These are phyloP conservation scores for Psittacula derbiana DNA, from an alignment of 2,797 vertebrate species.

Conservation along the genomic window DNA sequence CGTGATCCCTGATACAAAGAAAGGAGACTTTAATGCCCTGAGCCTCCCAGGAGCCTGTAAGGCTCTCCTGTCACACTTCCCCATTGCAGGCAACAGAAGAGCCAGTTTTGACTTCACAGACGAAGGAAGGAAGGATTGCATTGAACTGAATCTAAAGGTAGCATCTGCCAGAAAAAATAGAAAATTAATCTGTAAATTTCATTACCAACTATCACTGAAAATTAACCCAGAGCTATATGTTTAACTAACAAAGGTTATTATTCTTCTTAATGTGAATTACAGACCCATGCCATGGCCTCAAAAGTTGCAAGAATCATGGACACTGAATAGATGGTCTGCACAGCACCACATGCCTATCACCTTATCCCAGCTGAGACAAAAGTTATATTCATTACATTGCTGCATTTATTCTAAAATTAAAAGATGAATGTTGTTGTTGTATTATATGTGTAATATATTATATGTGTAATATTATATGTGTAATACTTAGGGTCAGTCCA, in stretches of 20 bases:
- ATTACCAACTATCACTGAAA: background rate
- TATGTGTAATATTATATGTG: background rate
- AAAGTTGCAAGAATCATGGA: background rate
- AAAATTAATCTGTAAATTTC: background rate
- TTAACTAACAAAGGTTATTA: background rate
- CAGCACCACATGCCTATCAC: background rate
- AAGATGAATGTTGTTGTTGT: background rate
- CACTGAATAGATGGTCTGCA: background rate
- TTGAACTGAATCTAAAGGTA: background rate
- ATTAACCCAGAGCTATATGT: background rate
- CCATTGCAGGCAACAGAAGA: background rate
- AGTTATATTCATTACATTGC: background rate
- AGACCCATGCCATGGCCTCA: background rate
- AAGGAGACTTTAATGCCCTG: background rate
- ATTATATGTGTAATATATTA: background rate
- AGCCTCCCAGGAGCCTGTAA: background rate
- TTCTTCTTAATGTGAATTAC: background rate
- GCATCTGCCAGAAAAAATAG: background rate
- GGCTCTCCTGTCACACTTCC: background rate
- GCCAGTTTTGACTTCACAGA: background rate
- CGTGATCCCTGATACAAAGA: constrained; percentile 12
- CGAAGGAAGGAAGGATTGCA: background rate
- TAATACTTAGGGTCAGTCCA: background rate
- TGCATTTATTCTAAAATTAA: constrained; percentile 8
- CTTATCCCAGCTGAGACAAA: background rate